Base-by-base conservation (phyloP, 2,888 invertebrate genomes). In the Neria commutata region DNA sequence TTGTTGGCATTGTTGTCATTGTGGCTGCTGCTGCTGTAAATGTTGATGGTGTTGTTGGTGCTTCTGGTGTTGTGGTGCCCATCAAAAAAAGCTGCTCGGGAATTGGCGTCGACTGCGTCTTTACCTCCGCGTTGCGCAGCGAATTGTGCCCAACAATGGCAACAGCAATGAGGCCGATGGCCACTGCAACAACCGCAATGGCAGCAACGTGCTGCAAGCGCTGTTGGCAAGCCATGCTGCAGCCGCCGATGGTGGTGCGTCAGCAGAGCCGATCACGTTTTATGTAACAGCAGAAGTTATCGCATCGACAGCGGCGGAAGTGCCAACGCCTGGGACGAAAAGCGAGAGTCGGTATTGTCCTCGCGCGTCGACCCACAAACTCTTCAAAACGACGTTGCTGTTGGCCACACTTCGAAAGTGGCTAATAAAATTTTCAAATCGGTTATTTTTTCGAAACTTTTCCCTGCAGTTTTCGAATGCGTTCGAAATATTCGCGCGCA, bases 121-220 rank as follows among this genome's bases (percentile, higher is more conserved):
- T 65, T 67, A 67, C 61, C 61, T 67, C 48, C 29, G 61, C 51
- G 45, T 62, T 52, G 21, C 37, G 29, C 23, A 11, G 49, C 50
- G 48, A 23, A 47, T 65, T 66, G 40, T 71, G 64, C 62, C 69
- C 67, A 60, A 66, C 68, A 65, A 76, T 74, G 62, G 72, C 76
- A 58, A 71, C 72, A 49, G 68, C 67, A 66, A 77, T 74, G 24
- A 77, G 66, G 52, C 64, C 73, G 55, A 65, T 61, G 57, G 75
- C 69, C 56, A 70, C 65, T 17, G 60, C 60, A 58, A 67, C 63
- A 54, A 66, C 62, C 14, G 60, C 64, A 47, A 66, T 58, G 60
- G 67, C 68, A 37, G 56, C 60, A 25, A 62, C 51, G 64, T 61
- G 68, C 55, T 68, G 66, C 58, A 64, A 17, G 40, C 64, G 56